Conservation (phyloP, 2,797 vertebrate genomes). For the Muscicapa comitata region DNA sequence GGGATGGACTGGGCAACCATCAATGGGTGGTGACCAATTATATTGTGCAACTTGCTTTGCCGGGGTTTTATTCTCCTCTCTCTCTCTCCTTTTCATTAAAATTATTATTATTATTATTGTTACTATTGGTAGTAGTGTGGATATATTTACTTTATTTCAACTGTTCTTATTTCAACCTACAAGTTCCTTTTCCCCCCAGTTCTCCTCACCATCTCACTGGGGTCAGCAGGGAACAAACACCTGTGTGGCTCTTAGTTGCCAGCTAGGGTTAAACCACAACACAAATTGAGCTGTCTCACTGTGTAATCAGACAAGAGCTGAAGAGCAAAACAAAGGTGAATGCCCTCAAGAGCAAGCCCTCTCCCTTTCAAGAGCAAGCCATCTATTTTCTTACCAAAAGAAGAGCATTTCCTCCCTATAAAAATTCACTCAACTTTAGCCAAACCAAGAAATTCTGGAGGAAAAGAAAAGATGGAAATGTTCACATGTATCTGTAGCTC, state of each 20-base stretch:
- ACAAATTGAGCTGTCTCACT: background rate
- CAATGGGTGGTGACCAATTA: too few relatives aligned
- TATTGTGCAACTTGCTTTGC: background rate
- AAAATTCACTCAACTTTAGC: background rate
- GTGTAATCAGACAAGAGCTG: background rate
- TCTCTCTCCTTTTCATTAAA: background rate
- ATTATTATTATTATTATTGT: background rate
- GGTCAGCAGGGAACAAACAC: background rate
- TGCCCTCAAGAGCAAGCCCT: background rate
- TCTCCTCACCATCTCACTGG: background rate
- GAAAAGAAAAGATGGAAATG: background rate
- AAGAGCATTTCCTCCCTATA: background rate
- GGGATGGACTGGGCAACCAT: background rate
- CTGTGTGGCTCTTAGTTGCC: background rate
- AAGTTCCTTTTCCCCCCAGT: fast-evolving
- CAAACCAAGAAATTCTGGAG: background rate
- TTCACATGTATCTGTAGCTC: background rate
- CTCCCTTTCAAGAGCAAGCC: background rate
- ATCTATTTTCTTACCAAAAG: background rate
- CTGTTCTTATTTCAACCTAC: background rate
- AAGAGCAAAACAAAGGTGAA: background rate
- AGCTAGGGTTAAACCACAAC: background rate
- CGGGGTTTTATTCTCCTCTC: background rate
- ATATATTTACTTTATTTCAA: background rate
- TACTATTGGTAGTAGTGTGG: background rate